Evolutionary conservation across 2,113 vertebrate species (phyloP).

Genomic region (Athene cunicularia): DNA sequence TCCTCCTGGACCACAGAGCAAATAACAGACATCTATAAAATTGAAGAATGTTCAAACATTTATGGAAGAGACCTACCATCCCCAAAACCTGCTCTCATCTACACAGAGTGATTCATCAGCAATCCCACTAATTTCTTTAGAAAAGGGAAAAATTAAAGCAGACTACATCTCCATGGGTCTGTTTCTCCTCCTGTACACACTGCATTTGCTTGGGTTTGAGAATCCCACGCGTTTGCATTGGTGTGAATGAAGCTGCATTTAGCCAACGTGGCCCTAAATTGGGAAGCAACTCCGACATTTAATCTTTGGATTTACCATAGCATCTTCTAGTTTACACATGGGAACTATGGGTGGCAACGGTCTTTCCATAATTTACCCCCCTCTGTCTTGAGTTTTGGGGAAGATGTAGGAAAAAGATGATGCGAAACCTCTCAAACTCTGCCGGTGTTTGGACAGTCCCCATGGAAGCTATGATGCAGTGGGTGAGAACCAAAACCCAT

Average conservation of each 20-base stretch:
- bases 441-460: background rate
- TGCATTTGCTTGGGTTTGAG: background rate
- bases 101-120: background rate
- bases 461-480: background rate
- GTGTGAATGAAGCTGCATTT: background rate
- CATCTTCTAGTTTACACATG: fast-evolving
- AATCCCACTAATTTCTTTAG: background rate
- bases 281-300: background rate
- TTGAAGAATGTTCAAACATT: background rate
- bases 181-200: background rate
- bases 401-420: background rate
- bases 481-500: background rate
- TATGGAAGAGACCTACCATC: background rate
- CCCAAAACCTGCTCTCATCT: background rate
- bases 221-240: fast-evolving
- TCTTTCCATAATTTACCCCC: background rate
- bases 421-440: background rate
- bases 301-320: background rate
- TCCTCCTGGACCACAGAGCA: background rate
- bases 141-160: background rate
- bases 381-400: background rate
- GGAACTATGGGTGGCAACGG: fast-evolving
- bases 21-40: background rate
- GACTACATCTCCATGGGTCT: fast-evolving
- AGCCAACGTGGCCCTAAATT: fast-evolving